Percentiles rank a stretch among this genome's conserved stretches.
Evolutionary conservation across 2,888 invertebrate species (phyloP).

Genomic region (Myopa tessellatipennis): DNA sequence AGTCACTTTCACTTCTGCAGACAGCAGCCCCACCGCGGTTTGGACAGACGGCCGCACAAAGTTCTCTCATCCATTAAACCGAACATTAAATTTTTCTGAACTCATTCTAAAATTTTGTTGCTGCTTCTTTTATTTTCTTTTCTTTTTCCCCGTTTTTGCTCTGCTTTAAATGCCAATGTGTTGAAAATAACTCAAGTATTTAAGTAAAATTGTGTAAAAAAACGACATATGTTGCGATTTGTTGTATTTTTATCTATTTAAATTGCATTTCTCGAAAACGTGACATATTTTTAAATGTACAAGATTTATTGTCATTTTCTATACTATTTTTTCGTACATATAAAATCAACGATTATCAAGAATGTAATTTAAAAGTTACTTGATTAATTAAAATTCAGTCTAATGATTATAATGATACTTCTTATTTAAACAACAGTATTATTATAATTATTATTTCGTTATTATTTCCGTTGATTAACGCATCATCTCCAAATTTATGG

Average conservation of each 20-base stretch:
- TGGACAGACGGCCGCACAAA: conserved; percentile 11
- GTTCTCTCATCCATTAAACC: conserved; percentile 26
- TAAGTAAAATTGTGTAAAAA: conserved; percentile 5
- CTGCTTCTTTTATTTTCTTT: conserved; percentile 8
- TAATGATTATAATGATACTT: background rate
- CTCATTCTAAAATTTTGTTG: conserved; percentile 14
- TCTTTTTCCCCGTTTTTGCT: background rate
- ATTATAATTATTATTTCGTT: background rate
- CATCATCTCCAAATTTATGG: background rate
- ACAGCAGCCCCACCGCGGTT: conserved; percentile 2
- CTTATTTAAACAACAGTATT: too few relatives aligned
- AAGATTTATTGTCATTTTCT: background rate
- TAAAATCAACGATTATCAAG: background rate
- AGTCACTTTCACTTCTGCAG: background rate
- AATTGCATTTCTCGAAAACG: background rate
- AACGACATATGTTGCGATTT: background rate
- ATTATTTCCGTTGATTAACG: background rate
- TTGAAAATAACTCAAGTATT: conserved; percentile 26
- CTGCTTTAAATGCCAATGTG: conserved; percentile 3
- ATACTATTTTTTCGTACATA: conserved; percentile 1
- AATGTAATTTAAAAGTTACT: background rate
- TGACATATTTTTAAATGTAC: background rate
- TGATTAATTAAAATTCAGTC: background rate
- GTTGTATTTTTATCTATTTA: conserved; percentile 2
- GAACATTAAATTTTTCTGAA: conserved; percentile 5